Conservation (phyloP, 2,888 invertebrate species). For the Eutolmus rufibarbis region DNA sequence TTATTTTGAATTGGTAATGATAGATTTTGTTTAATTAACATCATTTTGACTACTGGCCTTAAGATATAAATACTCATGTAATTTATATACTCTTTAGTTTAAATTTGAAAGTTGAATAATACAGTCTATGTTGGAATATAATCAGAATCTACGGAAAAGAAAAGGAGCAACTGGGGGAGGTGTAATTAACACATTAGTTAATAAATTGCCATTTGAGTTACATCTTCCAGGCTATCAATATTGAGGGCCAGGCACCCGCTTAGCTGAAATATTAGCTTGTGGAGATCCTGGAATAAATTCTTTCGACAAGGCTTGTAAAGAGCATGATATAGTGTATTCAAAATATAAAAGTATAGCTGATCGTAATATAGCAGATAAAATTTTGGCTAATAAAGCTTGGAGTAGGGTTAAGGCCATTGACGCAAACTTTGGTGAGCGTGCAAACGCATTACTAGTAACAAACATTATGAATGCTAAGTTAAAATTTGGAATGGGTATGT, state of each 20-base stretch:
- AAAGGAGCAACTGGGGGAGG: neutral
- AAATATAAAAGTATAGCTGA: neutral
- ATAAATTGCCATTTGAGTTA: constrained; percentile 46
- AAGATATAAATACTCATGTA: neutral
- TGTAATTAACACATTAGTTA: constrained; percentile 22
- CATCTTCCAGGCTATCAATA: constrained; percentile 51
- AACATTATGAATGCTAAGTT: too few relatives aligned
- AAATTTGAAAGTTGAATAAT: neutral
- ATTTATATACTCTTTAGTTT: neutral
- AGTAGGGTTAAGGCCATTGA: too few relatives aligned
- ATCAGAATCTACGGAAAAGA: neutral
- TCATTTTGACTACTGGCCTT: neutral
- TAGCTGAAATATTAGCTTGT: constrained; percentile 49
- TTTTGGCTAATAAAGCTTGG: neutral
- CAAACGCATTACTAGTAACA: too few relatives aligned
- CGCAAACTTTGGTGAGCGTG: too few relatives aligned
- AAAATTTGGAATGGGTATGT: too few relatives aligned
- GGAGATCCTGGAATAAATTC: constrained; percentile 52
- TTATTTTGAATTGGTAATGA: neutral
- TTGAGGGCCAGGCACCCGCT: constrained; percentile 51
- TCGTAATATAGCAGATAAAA: constrained; percentile 10
- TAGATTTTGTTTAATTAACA: neutral
- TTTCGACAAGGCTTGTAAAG: constrained; percentile 51
- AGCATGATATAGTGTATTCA: constrained; percentile 47
- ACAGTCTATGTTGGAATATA: too few relatives aligned